Evolutionary conservation across 2,888 invertebrate genomes (phyloP), one percentile per base, ranked within the genome.

Genomic region (Tillus elongatus): DNA sequence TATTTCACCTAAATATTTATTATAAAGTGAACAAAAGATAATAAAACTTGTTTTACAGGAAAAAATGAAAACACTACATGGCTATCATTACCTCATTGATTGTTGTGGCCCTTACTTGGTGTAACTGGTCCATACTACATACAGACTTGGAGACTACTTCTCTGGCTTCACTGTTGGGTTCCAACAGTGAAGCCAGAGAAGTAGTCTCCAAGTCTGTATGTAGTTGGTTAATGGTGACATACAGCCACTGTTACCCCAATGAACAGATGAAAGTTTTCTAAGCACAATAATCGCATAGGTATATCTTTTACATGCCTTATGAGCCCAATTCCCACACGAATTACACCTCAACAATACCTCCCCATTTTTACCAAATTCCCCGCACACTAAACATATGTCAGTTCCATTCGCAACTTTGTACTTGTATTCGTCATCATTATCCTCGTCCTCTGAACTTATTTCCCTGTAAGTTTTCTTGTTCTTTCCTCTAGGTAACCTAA

Each of bases 241-340:
- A 19, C n/a, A n/a, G 24, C 24, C 24, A 19, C 24, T 19, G n/a
- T 19, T 19, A 19, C 24, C 24, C 24, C 24, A 19, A 19, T 19
- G 24, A 19, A n/a, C 24, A 19, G 24, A 19, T 19, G 24, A 19
- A 19, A 19, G 24, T 19, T 19, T 19, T 19, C 24, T 19, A 19
- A 19, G 24, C 24, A 19, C 24, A 19, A 19, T 19, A 19, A 19
- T 19, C 24, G 24, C 24, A 19, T 19, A 19, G n/a, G n/a, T n/a
- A 19, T n/a, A 19, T 19, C 6, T 19, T 19, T 19, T n/a, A n/a
- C n/a, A n/a, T n/a, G n/a, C n/a, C n/a, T n/a, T n/a, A n/a, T n/a
- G n/a, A n/a, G n/a, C n/a, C n/a, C n/a, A n/a, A n/a, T n/a, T n/a
- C n/a, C n/a, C n/a, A n/a, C n/a, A n/a, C n/a, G n/a, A n/a, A n/a